Conservation (phyloP, 1,140 invertebrate genomes). For the Liolophura sinensis region DNA sequence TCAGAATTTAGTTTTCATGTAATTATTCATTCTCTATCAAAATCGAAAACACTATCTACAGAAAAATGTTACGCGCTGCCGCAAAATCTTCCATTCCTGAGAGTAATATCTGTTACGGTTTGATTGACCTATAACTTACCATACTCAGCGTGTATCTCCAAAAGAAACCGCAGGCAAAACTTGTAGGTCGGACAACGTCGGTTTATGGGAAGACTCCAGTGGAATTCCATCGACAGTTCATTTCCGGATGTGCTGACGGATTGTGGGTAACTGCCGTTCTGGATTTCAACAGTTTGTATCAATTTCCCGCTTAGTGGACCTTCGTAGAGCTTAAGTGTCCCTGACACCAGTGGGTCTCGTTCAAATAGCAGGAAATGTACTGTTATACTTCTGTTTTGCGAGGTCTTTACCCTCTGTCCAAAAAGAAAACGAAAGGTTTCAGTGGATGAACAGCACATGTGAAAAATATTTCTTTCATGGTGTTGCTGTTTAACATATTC, state of each 20-base stretch:
- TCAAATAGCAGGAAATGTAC: conserved; percentile 51
- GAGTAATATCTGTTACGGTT: background rate
- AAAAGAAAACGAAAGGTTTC: conserved; percentile 8
- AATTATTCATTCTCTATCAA: too few species aligned
- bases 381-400: conserved; percentile 32
- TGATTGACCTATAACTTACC: conserved; percentile 21
- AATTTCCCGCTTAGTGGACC: conserved; percentile 8
- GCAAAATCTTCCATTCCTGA: too few species aligned
- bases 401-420: conserved; percentile 40
- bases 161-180: conserved; percentile 46
- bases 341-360: conserved; percentile 38
- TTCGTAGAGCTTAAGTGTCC: conserved; percentile 39
- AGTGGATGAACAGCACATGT: background rate
- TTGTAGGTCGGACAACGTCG: conserved; percentile 32
- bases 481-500: background rate
- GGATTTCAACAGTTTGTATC: conserved; percentile 25
- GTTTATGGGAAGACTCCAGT: conserved; percentile 33
- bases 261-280: conserved; percentile 52
- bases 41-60: too few species aligned
- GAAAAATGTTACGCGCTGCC: too few species aligned
- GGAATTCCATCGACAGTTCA: conserved; percentile 32
- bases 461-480: background rate
- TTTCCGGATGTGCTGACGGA: conserved; percentile 42
- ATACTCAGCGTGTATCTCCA: conserved; percentile 34
- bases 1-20: too few species aligned